phyloP scores from a whole-genome alignment of 2,797 vertebrate species.

The Siniperca scherzeri region DNA sequence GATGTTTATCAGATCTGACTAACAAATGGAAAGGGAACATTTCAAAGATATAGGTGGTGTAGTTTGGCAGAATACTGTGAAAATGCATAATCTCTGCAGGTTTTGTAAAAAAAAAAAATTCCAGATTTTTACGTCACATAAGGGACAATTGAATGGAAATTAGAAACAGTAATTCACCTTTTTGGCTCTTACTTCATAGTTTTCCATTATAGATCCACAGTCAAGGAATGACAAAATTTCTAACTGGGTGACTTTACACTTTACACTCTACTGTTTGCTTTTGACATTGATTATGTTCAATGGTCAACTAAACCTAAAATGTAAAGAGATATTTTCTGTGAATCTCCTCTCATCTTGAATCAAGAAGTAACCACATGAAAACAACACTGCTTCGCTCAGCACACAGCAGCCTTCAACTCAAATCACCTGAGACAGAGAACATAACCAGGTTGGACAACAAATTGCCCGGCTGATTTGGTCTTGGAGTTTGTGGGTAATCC shows the following conservation, averaged over 20 bases:
- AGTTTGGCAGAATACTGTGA: too few species aligned
- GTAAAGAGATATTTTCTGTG: slow-evolving; percentile 4
- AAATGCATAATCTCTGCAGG: too few species aligned
- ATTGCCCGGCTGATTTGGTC: slow-evolving; percentile 71
- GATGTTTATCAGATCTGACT: not conserved
- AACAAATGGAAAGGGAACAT: not conserved
- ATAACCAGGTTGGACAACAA: slow-evolving; percentile 69
- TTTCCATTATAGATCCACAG: not conserved
- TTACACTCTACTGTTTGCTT: not conserved
- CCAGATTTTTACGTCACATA: not conserved
- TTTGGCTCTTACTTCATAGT: not conserved
- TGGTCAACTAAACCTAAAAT: slow-evolving; percentile 14
- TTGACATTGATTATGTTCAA: not conserved
- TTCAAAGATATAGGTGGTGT: not conserved
- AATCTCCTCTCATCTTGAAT: slow-evolving; percentile 11
- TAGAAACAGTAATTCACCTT: not conserved
- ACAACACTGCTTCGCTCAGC: slow-evolving; percentile 5
- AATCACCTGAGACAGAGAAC: slow-evolving; percentile 71
- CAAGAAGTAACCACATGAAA: slow-evolving; percentile 20
- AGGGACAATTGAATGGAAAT: not conserved
- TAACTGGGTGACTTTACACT: not conserved
- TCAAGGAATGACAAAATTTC: not conserved
- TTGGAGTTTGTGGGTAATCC: slow-evolving; percentile 75
- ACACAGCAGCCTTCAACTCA: slow-evolving; percentile 67
- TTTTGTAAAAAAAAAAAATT: too few species aligned